Base-by-base conservation (phyloP, 92 coral and sea anemone species). In the Isaurus tuberculatus region DNA sequence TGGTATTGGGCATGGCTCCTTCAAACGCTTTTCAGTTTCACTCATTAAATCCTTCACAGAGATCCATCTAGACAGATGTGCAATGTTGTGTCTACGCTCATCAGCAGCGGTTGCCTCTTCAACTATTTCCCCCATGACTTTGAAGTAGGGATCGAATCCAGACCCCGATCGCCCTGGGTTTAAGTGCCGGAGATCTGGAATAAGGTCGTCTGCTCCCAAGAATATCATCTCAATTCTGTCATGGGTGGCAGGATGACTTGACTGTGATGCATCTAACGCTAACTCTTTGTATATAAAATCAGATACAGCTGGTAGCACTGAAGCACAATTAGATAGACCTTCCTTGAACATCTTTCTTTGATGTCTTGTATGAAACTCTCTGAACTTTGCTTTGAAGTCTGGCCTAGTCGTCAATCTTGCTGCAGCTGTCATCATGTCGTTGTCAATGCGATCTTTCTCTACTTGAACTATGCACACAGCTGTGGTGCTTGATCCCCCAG, bases 51-150 rank as follows among this genome's bases (percentile, higher is more conserved):
- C 86, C 19, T 63, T 46, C 75, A 87, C 27, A 23, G 73, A 81
- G 53, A 87, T 72, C 51, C 26, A 72, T 40, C 58, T 23, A 2
- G 82, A 80, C 61, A 87, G 44, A 58, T 81, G 90, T 11, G 86
- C 90, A 19, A 87, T 31, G 36, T 73, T 81, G 73, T 87, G 90
- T n/a, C 83, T 64, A 0, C 85, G 73, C 29, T 85, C 85, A 70
- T 80, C 86, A 48, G 80, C 79, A 51, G 79, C 86, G 22, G 63
- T 32, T 48, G 55, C 55, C 55, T 48, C 55, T 48, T 64, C 79
- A n/a, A 42, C 57, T 73, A 74, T 65, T 58, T 31, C 72, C 69
- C 63, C 58, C 26, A 63, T 55, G 42, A 61, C 33, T 61, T 61
- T 61, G 68, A 61, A 61, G 46, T 73, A 85, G 42, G 37, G 31